Evolutionary conservation across 92 coral and sea anemone species (phyloP), one percentile per base, ranked within the genome.

Genomic region (Parazoanthus darwini): DNA sequence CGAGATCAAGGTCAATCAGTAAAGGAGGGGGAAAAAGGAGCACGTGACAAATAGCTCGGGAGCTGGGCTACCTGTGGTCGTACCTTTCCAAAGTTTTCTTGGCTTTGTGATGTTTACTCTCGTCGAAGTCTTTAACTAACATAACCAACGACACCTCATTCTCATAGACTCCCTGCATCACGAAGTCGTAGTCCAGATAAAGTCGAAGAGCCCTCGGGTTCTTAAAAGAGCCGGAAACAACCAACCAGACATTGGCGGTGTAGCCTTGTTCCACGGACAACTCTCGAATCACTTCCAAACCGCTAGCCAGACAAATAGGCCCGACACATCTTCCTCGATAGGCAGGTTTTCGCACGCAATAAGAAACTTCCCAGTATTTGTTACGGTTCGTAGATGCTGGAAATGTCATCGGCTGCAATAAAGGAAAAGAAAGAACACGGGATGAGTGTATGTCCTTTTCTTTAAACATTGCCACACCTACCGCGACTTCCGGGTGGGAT

Each of bases 191-290:
- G 46, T 78, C 65, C 65, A 78, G 26, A 46, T 78, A 78, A 20
- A 78, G 82, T 6, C 65, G 82, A 46, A 78, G 82, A 4, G 82
- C 82, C 33, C 82, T 44, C 33, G 63, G 82, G 59, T 78, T 78
- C 66, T 78, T 35, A 46, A 78, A 78, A 33, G 82, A 78, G 16
- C 82, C 65, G 8, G 82, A 78, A 78, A 46, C 82, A 10, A 78
- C 67, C 82, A 78, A 46, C 67, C 82, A 78, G 59, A 78, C 46
- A 78, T 78, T 78, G 14, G 63, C 82, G 58, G 82, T 78, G 65
- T 78, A 78, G 82, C 63, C 59, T 5, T 51, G 59, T 8, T 22
- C 5, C 11, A 16, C 35, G 15, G 82, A 78, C 59, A 78, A 25
- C 6, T 33, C 59, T 43, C 82, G 82, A 46, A 79, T n/a, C 38